Evolutionary conservation across 1,140 invertebrate genomes (phyloP), one percentile per base, ranked within the genome.

Genomic region (Bombus waltoni): DNA sequence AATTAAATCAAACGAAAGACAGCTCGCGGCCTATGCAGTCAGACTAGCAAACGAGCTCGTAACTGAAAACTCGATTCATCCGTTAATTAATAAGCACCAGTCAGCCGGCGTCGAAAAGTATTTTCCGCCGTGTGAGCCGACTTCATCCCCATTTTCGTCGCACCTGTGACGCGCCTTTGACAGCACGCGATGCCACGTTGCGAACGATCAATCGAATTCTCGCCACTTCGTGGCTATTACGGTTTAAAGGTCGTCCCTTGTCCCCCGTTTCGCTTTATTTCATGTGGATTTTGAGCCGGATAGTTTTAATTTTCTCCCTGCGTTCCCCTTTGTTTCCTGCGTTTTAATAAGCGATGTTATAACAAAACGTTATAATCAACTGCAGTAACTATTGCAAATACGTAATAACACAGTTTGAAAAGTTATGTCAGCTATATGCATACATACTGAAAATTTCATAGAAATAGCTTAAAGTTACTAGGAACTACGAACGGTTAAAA

Each of bases 1-100:
- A 77, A 78, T 83, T 83, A 83, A 83, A 83, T 83, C 74, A 76
- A 83, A 83, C 82, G 82, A 83, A 83, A 83, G 82, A 78, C 76
- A 83, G 47, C 74, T n/a, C 2, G 2, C 18, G 44, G 62, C 9
- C 74, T 53, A 62, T 66, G 68, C 62, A 47, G 72, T 53, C 47
- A 22, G 73, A 22, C 28, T 18, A 9, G 65, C 74, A 83, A 83
- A 83, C 75, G 82, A 83, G 82, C 74, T 78, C 65, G 82, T 78
- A 78, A 83, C 82, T 68, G 82, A 83, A 83, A 83, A 83, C 72
- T 81, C 72, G 80, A 86, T 82, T 76, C 74, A 40, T n/a, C n/a
- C 8, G 84, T 82, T 82, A 86, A 86, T 86, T 86, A 82, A 80
- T 74, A 75, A 72, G 72, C 74, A 65, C 28, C 13, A 35, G 22